phyloP scores from a whole-genome alignment of 2,888 invertebrate species.

The Carpatolechia fugitivella region DNA sequence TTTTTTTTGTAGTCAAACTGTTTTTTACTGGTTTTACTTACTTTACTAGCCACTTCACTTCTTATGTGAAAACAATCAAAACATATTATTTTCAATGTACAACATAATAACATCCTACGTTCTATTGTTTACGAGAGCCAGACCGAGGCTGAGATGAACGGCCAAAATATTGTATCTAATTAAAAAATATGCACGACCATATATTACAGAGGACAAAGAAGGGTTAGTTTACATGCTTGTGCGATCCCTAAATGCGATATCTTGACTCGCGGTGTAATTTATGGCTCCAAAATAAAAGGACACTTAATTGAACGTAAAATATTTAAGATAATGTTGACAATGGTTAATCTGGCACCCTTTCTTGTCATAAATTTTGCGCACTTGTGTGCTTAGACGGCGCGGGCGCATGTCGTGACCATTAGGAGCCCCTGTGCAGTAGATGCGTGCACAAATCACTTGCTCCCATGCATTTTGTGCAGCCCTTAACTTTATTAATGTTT shows the following conservation, averaged over 20 bases:
- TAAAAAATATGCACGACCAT: constrained; percentile 31
- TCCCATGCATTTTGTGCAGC: constrained; percentile 13
- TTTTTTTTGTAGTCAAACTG: too few species aligned
- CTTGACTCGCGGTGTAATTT: constrained; percentile 50
- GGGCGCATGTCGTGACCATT: constrained; percentile 64
- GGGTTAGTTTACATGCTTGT: constrained; percentile 32
- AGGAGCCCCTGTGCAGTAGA: constrained; percentile 59
- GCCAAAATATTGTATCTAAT: constrained; percentile 11
- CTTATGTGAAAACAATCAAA: too few species aligned
- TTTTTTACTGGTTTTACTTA: too few species aligned
- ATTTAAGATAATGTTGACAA: constrained; percentile 72
- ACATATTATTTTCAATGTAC: too few species aligned
- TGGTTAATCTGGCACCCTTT: constrained; percentile 65
- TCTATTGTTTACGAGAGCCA: not conserved
- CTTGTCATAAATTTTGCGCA: constrained; percentile 68
- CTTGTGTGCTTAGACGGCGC: constrained; percentile 45
- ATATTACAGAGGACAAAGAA: constrained; percentile 35
- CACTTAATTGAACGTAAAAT: constrained; percentile 64
- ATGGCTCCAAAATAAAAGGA: constrained; percentile 51
- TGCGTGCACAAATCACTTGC: constrained; percentile 59
- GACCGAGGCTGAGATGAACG: not conserved
- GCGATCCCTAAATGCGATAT: constrained; percentile 38
- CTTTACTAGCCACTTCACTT: too few species aligned
- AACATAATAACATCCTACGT: not conserved
- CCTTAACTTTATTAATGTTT: not conserved